phyloP scores from a whole-genome alignment of 2,888 invertebrate genomes.

The Pristionchus entomophagus region DNA sequence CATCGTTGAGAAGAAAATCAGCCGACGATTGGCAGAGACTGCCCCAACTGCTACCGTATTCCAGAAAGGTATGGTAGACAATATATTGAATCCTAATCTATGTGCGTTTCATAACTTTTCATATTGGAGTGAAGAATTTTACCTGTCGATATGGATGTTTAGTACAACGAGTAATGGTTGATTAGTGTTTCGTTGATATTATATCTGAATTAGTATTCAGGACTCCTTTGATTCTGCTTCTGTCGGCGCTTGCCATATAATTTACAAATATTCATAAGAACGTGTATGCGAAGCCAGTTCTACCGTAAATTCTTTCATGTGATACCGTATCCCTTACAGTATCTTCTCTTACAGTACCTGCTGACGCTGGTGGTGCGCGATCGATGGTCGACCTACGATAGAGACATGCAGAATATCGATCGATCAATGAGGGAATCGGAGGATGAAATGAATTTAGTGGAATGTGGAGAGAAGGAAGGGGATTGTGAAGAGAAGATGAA shows the following conservation, averaged over 20 bases:
- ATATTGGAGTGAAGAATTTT: too few relatives aligned
- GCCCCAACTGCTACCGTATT: constrained; percentile 40
- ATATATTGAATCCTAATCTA: too few relatives aligned
- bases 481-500: neutral
- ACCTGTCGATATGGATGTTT: too few relatives aligned
- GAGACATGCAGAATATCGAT: neutral
- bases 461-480: neutral
- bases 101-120: neutral
- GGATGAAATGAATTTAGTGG: neutral
- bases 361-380: constrained; percentile 1
- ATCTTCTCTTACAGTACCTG: constrained; percentile 12
- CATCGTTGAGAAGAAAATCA: neutral
- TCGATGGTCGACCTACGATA: neutral
- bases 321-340: neutral
- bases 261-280: too few relatives aligned
- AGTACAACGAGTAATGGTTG: too few relatives aligned
- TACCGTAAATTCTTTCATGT: too few relatives aligned
- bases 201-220: neutral
- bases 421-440: constrained; percentile 12
- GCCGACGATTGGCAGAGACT: neutral
- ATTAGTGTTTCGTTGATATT: neutral
- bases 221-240: neutral
- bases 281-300: too few relatives aligned
- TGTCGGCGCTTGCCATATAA: too few relatives aligned
- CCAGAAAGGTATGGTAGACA: constrained; percentile 22